Conservation (phyloP, 2,113 vertebrate genomes). For the Vulpes lagopus region DNA sequence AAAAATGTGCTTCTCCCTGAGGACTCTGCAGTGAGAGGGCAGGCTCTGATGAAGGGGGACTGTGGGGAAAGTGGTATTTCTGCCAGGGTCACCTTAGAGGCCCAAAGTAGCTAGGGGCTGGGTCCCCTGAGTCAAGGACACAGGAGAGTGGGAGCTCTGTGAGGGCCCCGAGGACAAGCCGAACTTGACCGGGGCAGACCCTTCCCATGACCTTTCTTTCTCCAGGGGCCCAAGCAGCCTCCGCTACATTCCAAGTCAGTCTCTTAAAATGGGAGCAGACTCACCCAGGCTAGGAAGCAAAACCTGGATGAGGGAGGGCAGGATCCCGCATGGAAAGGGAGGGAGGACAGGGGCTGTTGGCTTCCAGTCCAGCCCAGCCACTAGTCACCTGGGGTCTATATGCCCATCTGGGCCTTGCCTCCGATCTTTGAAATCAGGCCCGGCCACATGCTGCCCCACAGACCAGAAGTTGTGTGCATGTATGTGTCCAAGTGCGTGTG, state of each 20-base stretch:
- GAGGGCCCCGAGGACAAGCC: no score
- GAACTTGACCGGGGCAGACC: neutral
- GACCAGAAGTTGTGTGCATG: accelerated
- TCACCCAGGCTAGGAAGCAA: neutral
- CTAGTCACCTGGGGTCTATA: neutral
- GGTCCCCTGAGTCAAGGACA: neutral
- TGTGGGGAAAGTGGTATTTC: neutral
- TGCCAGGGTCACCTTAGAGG: no score
- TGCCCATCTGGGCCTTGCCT: neutral
- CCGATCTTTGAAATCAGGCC: neutral
- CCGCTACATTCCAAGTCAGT: neutral
- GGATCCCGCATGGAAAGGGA: accelerated
- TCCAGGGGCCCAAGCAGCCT: no score
- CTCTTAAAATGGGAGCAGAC: neutral
- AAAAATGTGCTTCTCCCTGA: neutral
- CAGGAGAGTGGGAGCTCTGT: no score
- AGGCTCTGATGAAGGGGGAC: accelerated
- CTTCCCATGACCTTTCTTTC: neutral
- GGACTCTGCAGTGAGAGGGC: neutral
- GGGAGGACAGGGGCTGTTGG: accelerated
- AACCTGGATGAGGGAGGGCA: no score
- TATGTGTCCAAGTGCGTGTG: neutral
- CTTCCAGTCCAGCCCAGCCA: neutral
- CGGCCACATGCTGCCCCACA: neutral
- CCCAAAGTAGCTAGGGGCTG: accelerated